Base-by-base conservation (phyloP, 2,113 vertebrate species). In the Oxyura jamaicensis region DNA sequence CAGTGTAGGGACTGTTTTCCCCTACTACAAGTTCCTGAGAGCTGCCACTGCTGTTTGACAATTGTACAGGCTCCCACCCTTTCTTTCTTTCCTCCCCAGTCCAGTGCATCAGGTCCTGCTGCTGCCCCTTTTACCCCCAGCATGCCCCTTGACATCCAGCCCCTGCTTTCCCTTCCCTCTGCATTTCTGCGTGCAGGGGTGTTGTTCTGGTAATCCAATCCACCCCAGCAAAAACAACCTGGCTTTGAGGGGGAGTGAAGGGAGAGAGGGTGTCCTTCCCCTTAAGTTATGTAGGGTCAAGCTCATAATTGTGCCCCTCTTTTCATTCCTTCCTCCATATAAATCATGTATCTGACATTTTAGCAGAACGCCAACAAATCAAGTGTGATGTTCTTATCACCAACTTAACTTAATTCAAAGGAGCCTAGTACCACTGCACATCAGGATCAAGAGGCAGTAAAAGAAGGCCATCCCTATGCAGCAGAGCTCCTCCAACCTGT, bases 331-430 rank as follows among this genome's bases (percentile, higher is more conserved):
- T 93, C 91, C 81, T 91, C 63, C 74, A 9, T 73, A 95, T 90
- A 87, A 96, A 93, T 93, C 88, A 96, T 36, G 29, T 26, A 41
- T 68, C 41, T 84, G 88, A 87, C 91, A 56, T 62, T 63, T 74
- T 74, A 91, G 88, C 17, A 6, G 82, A 95, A 93, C 20, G 2
- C 39, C 79, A 56, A 48, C 86, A 93, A 87, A 91, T 90, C 84
- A 82, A 91, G 93, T 88, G 55, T 65, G 85, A 76, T 86, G 56
- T 81, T 89, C 91, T 93, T 95, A 87, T 87, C 85, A 74, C 65
- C 48, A 28, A 78, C 56, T 81, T 83, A 60, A 95, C 72, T 86
- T 83, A 69, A 93, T 76, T 87, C 72, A 13, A 81, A 77, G 44
- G 21, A 55, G 68, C 28, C 72, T 74, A 77, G 85, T 55, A 81